Conservation (phyloP, 2,113 vertebrate genomes). For the Dissostichus mawsoni region DNA sequence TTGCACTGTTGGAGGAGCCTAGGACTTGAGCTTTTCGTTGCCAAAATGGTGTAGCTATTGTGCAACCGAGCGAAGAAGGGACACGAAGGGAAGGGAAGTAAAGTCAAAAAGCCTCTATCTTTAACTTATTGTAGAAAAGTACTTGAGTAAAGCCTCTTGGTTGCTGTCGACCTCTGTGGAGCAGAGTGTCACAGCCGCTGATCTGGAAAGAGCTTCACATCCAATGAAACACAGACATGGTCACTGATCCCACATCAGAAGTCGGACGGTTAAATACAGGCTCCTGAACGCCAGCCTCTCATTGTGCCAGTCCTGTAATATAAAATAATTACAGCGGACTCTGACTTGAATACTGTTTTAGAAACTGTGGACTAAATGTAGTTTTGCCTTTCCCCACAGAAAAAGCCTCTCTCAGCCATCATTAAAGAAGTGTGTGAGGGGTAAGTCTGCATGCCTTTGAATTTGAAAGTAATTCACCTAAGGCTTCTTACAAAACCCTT, state of each 20-base stretch:
- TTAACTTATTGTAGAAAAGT: background rate
- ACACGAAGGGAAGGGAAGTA: too few relatives aligned
- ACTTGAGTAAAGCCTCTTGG: background rate
- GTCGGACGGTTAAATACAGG: conserved; percentile 33
- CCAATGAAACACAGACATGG: conserved; percentile 11
- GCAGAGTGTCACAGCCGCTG: conserved; percentile 4
- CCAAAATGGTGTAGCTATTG: too few relatives aligned
- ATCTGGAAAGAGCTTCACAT: conserved; percentile 7
- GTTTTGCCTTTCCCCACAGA: conserved; percentile 83
- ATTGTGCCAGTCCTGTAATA: conserved; percentile 53
- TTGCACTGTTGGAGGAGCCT: too few relatives aligned
- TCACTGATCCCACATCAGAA: conserved; percentile 30
- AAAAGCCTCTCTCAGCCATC: conserved; percentile 96
- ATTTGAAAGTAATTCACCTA: conserved; percentile 34
- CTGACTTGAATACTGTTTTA: conserved; percentile 48
- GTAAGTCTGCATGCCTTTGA: conserved; percentile 82
- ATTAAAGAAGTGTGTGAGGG: conserved; percentile 99
- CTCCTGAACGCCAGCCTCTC: conserved; percentile 37
- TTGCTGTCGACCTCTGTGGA: background rate
- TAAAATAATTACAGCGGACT: conserved; percentile 61
- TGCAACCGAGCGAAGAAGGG: background rate
- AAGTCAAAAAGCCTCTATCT: background rate
- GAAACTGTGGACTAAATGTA: conserved; percentile 58
- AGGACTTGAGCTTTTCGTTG: too few relatives aligned
- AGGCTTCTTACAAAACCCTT: background rate